Evolutionary conservation across 2,888 invertebrate species (phyloP).

Genomic region (Rhabditoides inermis): DNA sequence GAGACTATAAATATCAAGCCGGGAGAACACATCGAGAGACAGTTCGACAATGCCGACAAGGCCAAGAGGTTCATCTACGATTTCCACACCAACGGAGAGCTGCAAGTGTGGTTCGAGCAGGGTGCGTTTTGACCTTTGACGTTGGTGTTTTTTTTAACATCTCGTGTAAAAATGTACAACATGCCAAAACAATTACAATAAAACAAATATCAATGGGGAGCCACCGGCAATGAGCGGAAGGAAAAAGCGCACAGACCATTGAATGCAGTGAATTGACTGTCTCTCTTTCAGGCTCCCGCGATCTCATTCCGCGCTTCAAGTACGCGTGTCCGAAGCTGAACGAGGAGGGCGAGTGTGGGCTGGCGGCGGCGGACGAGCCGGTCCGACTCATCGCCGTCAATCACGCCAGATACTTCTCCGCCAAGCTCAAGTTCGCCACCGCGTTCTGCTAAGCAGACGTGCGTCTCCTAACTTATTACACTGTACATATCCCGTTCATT

Average conservation of each 20-base stretch:
- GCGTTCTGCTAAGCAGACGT: neutral
- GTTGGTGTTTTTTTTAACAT: no score
- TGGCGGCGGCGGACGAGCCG: neutral
- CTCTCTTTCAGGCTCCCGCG: constrained; percentile 5
- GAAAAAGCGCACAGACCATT: no score
- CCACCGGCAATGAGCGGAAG: no score
- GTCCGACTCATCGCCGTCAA: constrained; percentile 1
- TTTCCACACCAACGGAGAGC: constrained; percentile 11
- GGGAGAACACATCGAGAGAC: neutral
- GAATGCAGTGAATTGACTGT: no score
- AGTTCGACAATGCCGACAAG: neutral
- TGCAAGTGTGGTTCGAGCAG: constrained; percentile 14
- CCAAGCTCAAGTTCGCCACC: constrained; percentile 1
- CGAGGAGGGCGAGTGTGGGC: constrained; percentile 6
- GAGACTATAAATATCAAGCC: neutral
- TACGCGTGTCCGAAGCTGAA: constrained; percentile 10
- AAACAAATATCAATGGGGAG: no score
- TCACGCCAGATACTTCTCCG: constrained; percentile 2
- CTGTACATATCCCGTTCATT: no score
- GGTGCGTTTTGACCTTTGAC: constrained; percentile 1
- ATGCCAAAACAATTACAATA: no score
- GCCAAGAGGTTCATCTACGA: constrained; percentile 3
- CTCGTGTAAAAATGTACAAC: no score
- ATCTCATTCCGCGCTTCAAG: constrained; percentile 13
- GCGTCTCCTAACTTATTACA: no score